These are phyloP conservation scores for Leptinotarsa undecemlineata DNA, from an alignment of 1,140 invertebrate genomes.

Conservation along the genomic window DNA sequence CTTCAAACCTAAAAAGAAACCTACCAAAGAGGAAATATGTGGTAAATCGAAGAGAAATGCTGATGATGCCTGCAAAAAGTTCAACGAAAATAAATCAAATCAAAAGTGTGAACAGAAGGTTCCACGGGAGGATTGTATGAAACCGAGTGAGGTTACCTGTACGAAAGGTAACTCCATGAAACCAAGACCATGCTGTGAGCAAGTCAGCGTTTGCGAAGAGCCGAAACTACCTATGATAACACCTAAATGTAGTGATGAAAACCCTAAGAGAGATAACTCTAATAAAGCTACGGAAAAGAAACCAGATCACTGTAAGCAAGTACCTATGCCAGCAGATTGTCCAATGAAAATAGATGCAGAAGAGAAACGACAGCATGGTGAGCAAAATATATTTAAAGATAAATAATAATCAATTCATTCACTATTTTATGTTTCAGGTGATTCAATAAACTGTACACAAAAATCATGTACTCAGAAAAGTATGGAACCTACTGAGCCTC, in stretches of 20 bases:
- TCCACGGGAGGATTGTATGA: background rate
- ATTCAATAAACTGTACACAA: too few species aligned
- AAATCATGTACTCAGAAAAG: background rate
- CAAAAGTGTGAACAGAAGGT: background rate
- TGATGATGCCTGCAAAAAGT: conserved; percentile 30
- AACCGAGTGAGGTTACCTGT: background rate
- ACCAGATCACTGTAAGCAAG: too few species aligned
- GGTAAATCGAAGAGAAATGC: background rate
- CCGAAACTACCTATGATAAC: background rate
- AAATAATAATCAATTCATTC: too few species aligned
- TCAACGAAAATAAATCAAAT: background rate
- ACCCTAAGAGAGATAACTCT: background rate
- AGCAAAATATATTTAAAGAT: too few species aligned
- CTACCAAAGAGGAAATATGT: conserved; percentile 21
- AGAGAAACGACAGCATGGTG: too few species aligned
- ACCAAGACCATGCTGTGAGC: background rate
- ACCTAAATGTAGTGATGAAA: background rate
- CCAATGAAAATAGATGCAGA: too few species aligned
- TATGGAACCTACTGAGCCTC: background rate
- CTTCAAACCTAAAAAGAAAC: conserved; percentile 8
- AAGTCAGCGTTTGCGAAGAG: background rate
- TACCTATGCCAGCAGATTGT: too few species aligned
- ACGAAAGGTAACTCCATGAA: background rate
- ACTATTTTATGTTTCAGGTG: too few species aligned
- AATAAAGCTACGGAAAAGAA: too few species aligned